Evolutionary conservation across 1,140 invertebrate species (phyloP), one percentile per base, ranked within the genome.

Genomic region (Heliothis subflexa): DNA sequence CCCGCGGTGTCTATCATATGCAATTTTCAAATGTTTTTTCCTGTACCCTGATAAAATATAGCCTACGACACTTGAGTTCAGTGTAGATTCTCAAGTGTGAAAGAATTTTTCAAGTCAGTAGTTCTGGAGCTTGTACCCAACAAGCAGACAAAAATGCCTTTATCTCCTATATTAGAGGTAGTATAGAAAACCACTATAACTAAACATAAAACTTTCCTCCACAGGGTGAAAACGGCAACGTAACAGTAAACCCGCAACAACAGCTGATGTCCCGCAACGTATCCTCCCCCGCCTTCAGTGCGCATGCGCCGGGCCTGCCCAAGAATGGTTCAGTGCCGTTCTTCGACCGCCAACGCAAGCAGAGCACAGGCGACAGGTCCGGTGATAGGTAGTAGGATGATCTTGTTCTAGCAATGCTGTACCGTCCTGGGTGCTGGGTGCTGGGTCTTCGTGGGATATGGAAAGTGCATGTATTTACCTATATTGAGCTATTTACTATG

Each of bases 291-390:
- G 97, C 97, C 1, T 98, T 98, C 88, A 97, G 96, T n/a, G 96
- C 97, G 16, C 97, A 97, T 78, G 96, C 97, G 14, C 96, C 97
- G 82, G 96, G 97, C 54, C 95, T 98, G 83, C 97, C 97, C 62
- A 98, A 98, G 91, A 98, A 98, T 88, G 97, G 97, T 21, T 98
- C 97, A 3, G 97, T 98, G 61, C 98, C 98, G 2, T 97, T 98
- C 84, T 98, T 98, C 89, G 97, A 97, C 89, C 94, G 97, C 12
- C 97, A 98, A 45, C 95, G 97, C 12, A 98, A 98, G 89, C 97
- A 97, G 2, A 97, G 97, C 79, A 96, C 96, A 47, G 96, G 97
- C 47, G 97, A 97, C 88, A 95, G 97, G 85, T 97, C 96, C 84
- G 86, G 80, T 18, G 84, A 90, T 83, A 87, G 85, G 84, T 86